These are phyloP conservation scores for Astur gentilis DNA, from an alignment of 2,113 vertebrate species.

Conservation along the genomic window DNA sequence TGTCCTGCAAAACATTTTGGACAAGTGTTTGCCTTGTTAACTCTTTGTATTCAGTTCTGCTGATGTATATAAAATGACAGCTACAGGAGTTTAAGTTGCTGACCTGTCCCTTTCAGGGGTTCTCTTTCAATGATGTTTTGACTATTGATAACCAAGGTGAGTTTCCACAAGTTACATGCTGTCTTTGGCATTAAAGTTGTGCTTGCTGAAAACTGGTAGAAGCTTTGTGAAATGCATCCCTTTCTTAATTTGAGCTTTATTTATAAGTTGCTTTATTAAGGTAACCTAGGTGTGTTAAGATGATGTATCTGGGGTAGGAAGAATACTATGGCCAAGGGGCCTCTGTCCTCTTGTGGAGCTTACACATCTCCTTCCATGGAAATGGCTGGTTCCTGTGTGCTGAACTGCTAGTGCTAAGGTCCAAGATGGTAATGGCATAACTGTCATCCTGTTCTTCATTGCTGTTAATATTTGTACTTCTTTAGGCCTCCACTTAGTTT, in stretches of 20 bases:
- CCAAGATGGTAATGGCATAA: not conserved
- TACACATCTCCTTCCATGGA: fast-evolving
- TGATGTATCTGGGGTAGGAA: not conserved
- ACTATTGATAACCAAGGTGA: fast-evolving
- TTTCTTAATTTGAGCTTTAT: not conserved
- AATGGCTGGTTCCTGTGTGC: not conserved
- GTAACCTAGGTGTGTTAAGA: not conserved
- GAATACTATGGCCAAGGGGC: not conserved
- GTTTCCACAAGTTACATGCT: fast-evolving
- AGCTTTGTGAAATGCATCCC: not conserved
- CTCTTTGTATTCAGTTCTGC: not conserved
- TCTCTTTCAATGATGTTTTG: not conserved
- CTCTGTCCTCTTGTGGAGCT: not conserved
- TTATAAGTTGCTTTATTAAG: not conserved
- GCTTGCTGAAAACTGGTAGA: not conserved
- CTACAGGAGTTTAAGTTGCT: not conserved
- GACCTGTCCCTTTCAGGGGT: not conserved
- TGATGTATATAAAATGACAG: not conserved
- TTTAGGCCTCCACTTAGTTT: not conserved
- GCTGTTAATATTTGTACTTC: not conserved
- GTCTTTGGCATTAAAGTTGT: not conserved
- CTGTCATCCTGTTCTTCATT: not conserved
- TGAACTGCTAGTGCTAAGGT: not conserved
- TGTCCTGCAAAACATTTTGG: not conserved
- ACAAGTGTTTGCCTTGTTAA: not conserved